These are phyloP conservation scores for Pandion haliaetus DNA, from an alignment of 2,113 vertebrate species.

Conservation along the genomic window DNA sequence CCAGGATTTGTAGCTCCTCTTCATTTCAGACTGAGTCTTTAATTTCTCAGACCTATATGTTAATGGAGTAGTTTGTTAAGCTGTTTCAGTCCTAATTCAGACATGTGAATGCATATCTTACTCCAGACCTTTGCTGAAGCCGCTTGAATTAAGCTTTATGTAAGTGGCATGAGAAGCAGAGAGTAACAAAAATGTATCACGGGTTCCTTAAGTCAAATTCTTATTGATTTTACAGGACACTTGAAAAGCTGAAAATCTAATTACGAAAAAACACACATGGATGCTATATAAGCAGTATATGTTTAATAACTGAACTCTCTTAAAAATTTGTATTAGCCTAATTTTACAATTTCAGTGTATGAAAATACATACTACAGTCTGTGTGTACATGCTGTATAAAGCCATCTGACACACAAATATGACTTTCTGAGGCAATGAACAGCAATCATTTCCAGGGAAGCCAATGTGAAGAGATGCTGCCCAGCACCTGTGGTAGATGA, in stretches of 20 bases:
- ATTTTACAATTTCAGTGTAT: neutral
- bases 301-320: neutral
- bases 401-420: neutral
- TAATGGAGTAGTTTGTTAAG: neutral
- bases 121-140: neutral
- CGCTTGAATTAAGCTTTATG: neutral
- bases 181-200: neutral
- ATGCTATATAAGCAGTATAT: neutral
- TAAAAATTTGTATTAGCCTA: neutral
- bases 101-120: fast-evolving
- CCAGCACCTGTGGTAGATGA: neutral
- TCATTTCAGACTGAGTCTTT: neutral
- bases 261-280: neutral
- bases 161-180: neutral
- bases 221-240: neutral
- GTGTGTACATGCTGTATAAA: neutral
- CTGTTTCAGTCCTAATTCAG: neutral
- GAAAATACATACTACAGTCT: neutral
- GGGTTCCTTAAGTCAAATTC: neutral
- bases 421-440: neutral
- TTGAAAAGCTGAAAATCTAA: neutral
- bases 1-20: neutral
- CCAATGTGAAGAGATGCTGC: neutral
- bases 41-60: neutral
- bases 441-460: neutral